Conservation (phyloP, 2,797 vertebrate genomes). For the Ctenosaura bakeri region DNA sequence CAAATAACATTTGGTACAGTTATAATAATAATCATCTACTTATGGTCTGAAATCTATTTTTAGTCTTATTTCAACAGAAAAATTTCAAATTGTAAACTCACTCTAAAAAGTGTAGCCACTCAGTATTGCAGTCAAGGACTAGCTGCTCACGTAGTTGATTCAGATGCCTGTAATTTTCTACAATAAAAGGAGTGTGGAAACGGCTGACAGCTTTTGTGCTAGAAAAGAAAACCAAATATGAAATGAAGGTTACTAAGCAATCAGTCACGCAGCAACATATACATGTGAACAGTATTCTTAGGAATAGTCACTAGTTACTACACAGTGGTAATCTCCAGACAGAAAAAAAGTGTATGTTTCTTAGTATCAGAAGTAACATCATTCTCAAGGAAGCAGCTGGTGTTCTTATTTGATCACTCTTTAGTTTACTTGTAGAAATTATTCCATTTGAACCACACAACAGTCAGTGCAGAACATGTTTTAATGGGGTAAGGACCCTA, state of each 20-base stretch:
- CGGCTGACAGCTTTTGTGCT: slow-evolving; percentile 94
- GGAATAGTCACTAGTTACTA: not conserved
- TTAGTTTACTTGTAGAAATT: not conserved
- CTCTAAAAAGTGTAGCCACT: slow-evolving; percentile 93
- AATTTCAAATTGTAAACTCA: slow-evolving; percentile 78
- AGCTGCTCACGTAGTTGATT: slow-evolving; percentile 93
- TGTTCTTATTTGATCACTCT: not conserved
- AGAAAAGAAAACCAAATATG: slow-evolving; percentile 67
- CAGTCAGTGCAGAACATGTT: not conserved
- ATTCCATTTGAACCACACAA: not conserved
- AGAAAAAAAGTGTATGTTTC: not conserved
- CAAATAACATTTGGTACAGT: no score
- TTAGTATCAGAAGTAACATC: not conserved
- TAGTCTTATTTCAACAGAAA: not conserved
- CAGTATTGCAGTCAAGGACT: slow-evolving; percentile 87
- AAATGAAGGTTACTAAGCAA: slow-evolving; percentile 77
- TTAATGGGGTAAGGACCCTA: not conserved
- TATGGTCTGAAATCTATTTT: slow-evolving; percentile 31
- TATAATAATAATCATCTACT: slow-evolving; percentile 13
- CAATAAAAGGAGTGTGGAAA: slow-evolving; percentile 92
- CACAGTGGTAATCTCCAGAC: not conserved
- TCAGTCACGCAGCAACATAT: slow-evolving; percentile 57
- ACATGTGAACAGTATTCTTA: slow-evolving; percentile 64
- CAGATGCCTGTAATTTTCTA: slow-evolving; percentile 86
- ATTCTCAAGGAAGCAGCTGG: not conserved